Conservation (phyloP, 2,113 vertebrate species). For the Perca fluviatilis region DNA sequence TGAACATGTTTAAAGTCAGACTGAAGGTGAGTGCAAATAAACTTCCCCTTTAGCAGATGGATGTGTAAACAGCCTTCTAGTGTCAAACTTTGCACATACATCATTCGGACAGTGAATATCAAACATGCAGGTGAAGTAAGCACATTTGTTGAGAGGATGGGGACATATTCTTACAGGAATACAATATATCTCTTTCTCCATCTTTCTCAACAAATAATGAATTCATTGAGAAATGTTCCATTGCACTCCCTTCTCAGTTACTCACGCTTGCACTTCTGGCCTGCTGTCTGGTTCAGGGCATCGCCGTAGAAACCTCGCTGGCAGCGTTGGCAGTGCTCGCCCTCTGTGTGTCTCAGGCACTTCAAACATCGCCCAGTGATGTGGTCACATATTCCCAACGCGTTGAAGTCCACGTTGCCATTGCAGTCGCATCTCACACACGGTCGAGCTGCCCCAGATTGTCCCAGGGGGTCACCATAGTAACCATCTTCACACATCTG, state of each 20-base stretch:
- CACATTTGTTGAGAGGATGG: background rate
- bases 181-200: background rate
- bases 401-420: conserved; percentile 90
- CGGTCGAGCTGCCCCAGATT: conserved; percentile 74
- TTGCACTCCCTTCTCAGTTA: conserved; percentile 6
- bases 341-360: conserved; percentile 89
- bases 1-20: background rate
- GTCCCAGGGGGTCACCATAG: conserved; percentile 91
- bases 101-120: background rate
- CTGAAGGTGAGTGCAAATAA: background rate
- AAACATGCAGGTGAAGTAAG: background rate
- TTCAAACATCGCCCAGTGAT: conserved; percentile 89
- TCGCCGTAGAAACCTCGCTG: conserved; percentile 87
- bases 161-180: background rate
- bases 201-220: background rate
- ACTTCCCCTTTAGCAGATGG: background rate
- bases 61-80: background rate
- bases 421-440: conserved; percentile 89
- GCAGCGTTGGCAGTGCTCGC: conserved; percentile 88
- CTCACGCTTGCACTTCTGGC: conserved; percentile 88
- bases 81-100: background rate
- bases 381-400: conserved; percentile 90
- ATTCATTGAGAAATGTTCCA: background rate
- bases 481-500: conserved; percentile 93
- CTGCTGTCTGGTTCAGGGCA: conserved; percentile 69